These are phyloP conservation scores for Drosophila nigromelanica DNA, from an alignment of 1,140 invertebrate genomes.

Conservation along the genomic window DNA sequence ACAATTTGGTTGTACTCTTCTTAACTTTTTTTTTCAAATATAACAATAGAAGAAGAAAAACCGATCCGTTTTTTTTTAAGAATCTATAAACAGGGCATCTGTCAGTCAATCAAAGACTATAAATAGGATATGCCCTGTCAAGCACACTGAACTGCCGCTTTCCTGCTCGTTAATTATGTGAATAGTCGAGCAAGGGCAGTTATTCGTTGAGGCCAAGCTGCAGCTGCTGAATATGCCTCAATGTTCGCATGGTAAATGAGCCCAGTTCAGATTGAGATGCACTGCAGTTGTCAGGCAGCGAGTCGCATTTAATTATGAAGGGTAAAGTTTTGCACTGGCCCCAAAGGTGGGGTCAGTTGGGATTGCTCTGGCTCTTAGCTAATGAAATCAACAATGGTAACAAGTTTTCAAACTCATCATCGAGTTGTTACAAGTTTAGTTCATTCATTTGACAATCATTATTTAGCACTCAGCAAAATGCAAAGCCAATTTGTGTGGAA, in stretches of 20 bases:
- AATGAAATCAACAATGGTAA: conserved; percentile 56
- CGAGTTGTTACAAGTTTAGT: conserved; percentile 28
- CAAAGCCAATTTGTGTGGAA: conserved; percentile 40
- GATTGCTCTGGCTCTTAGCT: conserved; percentile 22
- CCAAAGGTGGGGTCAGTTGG: conserved; percentile 12
- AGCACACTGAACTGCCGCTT: background rate
- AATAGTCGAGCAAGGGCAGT: conserved; percentile 1
- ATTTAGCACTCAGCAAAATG: conserved; percentile 25
- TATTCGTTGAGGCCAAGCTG: conserved; percentile 5
- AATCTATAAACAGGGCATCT: background rate
- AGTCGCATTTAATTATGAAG: conserved; percentile 68
- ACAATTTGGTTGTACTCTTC: too few species aligned
- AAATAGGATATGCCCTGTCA: background rate
- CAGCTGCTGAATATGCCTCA: conserved; percentile 4
- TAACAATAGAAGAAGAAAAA: too few species aligned
- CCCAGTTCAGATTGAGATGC: conserved; percentile 7
- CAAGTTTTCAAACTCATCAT: conserved; percentile 37
- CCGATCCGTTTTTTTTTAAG: too few species aligned
- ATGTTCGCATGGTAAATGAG: conserved; percentile 47
- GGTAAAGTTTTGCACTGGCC: conserved; percentile 45
- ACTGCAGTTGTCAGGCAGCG: conserved; percentile 9
- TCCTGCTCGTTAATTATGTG: conserved; percentile 16
- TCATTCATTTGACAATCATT: conserved; percentile 43
- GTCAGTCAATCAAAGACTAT: background rate
- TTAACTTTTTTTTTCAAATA: too few species aligned